phyloP scores from a whole-genome alignment of 2,888 invertebrate genomes.

The Mechanitis mazaeus region DNA sequence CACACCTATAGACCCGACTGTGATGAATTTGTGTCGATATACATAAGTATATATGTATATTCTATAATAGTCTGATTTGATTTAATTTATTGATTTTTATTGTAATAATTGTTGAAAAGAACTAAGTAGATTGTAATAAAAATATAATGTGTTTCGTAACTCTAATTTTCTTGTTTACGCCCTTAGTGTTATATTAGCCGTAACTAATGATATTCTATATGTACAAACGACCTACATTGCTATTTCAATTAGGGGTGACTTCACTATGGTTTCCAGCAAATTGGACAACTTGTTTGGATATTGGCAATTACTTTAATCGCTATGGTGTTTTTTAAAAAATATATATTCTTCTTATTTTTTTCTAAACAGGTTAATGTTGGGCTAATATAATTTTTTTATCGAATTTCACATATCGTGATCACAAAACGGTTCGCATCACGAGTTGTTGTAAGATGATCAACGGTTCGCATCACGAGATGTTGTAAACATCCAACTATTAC shows the following conservation, averaged over 20 bases:
- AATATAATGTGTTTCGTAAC: constrained; percentile 13
- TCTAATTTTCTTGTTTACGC: constrained; percentile 7
- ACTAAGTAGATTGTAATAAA: constrained; percentile 15
- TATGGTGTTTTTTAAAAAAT: constrained; percentile 40
- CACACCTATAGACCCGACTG: constrained; percentile 13
- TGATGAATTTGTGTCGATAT: constrained; percentile 31
- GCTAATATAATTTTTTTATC: no score
- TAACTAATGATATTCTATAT: no score
- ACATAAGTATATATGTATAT: constrained; percentile 18
- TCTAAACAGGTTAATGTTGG: no score
- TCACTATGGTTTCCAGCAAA: constrained; percentile 59
- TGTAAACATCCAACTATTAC: no score
- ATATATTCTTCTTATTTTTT: not conserved
- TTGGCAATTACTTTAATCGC: constrained; percentile 53
- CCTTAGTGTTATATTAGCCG: constrained; percentile 8
- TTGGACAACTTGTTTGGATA: constrained; percentile 60
- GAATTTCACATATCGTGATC: no score
- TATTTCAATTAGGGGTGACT: constrained; percentile 66
- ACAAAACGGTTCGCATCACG: no score
- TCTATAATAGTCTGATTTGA: constrained; percentile 20
- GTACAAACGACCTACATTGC: constrained; percentile 33
- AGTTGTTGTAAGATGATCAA: no score
- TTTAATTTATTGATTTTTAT: constrained; percentile 23
- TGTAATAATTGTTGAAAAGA: constrained; percentile 16
- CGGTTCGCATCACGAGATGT: no score